A percentile compares a stretch with the other conserved stretches of the same genome.
phyloP scores from a whole-genome alignment of 2,113 vertebrate genomes.

The Sciurus niger region DNA sequence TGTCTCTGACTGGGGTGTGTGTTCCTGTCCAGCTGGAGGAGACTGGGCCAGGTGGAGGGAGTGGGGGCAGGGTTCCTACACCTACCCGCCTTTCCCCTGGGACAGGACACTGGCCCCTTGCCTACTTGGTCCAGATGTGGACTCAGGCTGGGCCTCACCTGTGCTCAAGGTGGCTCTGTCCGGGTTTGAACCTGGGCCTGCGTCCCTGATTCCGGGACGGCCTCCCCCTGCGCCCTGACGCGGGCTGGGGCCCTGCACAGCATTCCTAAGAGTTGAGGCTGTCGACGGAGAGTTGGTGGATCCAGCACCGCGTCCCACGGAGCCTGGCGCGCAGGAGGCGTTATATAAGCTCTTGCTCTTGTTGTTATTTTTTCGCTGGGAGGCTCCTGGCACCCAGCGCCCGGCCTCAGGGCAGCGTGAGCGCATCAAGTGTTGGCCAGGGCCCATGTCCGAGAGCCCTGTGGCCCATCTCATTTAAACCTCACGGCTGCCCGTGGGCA shows the following conservation, averaged over 20 bases:
- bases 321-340: slow-evolving; percentile 75
- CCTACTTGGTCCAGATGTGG: neutral
- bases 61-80: neutral
- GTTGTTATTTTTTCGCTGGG: slow-evolving; percentile 78
- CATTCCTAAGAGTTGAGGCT: slow-evolving; percentile 74
- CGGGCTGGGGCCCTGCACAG: neutral
- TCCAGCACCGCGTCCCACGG: slow-evolving; percentile 8
- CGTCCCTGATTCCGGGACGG: neutral
- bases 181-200: neutral
- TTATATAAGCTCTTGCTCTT: slow-evolving; percentile 81
- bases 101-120: neutral
- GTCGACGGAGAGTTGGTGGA: slow-evolving; percentile 52
- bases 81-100: too few relatives aligned
- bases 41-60: neutral
- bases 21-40: neutral
- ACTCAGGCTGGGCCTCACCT: neutral
- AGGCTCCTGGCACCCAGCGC: slow-evolving; percentile 75
- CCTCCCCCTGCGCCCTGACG: neutral
- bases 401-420: neutral
- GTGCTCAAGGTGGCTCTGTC: neutral
- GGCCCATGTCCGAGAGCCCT: neutral
- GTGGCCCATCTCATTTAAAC: neutral
- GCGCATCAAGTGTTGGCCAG: neutral
- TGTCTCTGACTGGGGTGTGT: neutral
- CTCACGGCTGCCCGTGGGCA: neutral